phyloP scores from a whole-genome alignment of 2,797 vertebrate species.

The Tauraco hartlaubi region DNA sequence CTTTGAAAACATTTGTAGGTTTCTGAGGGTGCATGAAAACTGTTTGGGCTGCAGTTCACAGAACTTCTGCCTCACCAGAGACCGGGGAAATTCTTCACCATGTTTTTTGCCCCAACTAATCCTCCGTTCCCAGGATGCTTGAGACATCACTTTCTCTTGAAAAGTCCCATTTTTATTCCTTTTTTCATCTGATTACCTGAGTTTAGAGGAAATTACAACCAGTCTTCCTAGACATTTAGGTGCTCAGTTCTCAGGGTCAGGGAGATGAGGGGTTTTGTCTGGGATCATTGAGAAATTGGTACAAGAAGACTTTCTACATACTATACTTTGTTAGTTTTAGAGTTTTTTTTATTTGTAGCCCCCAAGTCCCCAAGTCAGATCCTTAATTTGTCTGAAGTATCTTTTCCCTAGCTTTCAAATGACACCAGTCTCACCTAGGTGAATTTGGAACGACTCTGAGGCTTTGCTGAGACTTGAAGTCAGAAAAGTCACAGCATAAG shows the following conservation, averaged over 20 bases:
- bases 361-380: neutral
- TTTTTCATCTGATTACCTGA: neutral
- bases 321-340: neutral
- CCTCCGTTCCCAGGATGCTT: neutral
- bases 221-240: neutral
- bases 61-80: neutral
- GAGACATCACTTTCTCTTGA: neutral
- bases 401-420: neutral
- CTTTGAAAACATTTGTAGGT: constrained; percentile 43
- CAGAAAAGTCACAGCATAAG: neutral
- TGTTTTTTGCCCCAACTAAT: neutral
- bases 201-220: neutral
- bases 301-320: neutral
- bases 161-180: neutral
- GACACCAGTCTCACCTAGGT: neutral
- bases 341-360: neutral
- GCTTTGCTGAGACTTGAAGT: neutral
- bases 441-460: neutral
- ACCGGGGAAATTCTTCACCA: neutral
- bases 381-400: neutral
- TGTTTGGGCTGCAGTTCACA: constrained; percentile 26
- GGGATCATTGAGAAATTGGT: neutral
- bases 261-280: neutral
- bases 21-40: constrained; percentile 41
- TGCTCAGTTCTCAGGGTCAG: neutral